These are phyloP conservation scores for Epicauta chinensis DNA, from an alignment of 1,140 invertebrate species.

Conservation along the genomic window DNA sequence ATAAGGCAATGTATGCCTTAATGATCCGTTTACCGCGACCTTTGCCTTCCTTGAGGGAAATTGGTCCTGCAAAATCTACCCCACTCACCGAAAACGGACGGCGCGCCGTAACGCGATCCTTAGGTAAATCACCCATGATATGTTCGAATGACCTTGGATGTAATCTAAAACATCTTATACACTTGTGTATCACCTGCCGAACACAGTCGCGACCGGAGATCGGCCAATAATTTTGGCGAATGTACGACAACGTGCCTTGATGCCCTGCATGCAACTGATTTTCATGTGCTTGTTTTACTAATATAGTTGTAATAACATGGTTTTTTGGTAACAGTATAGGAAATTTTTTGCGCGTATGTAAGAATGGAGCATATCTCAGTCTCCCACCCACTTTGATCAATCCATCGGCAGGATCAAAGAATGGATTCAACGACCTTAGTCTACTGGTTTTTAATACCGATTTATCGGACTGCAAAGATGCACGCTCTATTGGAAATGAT, in stretches of 20 bases:
- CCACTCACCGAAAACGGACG: conserved; percentile 25
- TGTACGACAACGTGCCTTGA: conserved; percentile 9
- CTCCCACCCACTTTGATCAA: background rate
- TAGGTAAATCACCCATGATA: conserved; percentile 20
- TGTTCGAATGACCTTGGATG: background rate
- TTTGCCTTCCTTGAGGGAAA: conserved; percentile 3
- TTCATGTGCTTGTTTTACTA: conserved; percentile 1
- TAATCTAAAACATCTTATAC: conserved; percentile 31
- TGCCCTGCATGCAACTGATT: background rate
- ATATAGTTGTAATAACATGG: background rate
- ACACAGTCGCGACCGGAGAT: conserved; percentile 19
- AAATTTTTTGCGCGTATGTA: background rate
- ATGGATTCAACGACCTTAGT: too few species aligned
- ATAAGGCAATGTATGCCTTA: conserved; percentile 35
- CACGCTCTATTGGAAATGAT: too few species aligned
- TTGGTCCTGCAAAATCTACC: conserved; percentile 33
- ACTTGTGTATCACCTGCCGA: conserved; percentile 24
- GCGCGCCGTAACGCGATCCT: conserved; percentile 8
- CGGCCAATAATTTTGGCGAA: conserved; percentile 25
- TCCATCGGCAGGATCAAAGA: too few species aligned
- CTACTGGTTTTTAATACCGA: too few species aligned
- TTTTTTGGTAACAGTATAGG: conserved; percentile 2
- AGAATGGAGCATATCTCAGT: background rate
- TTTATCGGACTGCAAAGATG: too few species aligned
- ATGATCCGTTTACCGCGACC: conserved; percentile 10